These are phyloP conservation scores for Chloebia gouldiae DNA, from an alignment of 2,113 vertebrate genomes.

Conservation along the genomic window DNA sequence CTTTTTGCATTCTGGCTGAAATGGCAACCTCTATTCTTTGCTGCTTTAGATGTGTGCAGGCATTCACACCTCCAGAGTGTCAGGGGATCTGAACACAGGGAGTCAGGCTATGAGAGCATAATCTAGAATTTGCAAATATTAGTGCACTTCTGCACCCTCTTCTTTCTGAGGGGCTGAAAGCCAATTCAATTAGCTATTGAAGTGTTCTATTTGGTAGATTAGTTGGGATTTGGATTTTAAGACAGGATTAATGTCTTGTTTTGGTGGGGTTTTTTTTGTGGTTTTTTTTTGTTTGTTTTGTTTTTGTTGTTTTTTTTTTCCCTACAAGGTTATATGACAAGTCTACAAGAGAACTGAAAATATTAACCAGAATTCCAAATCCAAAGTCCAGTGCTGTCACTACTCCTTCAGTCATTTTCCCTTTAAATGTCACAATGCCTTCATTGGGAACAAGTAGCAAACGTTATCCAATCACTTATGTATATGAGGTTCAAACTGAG, in stretches of 20 bases:
- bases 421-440: not conserved
- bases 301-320: not conserved
- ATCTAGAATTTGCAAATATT: not conserved
- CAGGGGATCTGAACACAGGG: not conserved
- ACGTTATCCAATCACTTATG: fast-evolving
- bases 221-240: not conserved
- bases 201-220: not conserved
- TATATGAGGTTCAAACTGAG: not conserved
- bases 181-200: not conserved
- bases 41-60: not conserved
- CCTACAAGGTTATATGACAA: not conserved
- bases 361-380: not conserved
- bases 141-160: not conserved
- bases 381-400: not conserved
- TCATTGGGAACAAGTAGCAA: not conserved
- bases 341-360: not conserved
- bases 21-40: not conserved
- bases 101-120: not conserved
- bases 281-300: too few species aligned
- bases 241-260: not conserved
- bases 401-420: not conserved
- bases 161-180: not conserved
- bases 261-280: fast-evolving
- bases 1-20: not conserved
- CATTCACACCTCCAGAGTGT: not conserved